These are phyloP conservation scores for Emydura subglobosa DNA, from an alignment of 2,113 vertebrate species.

Conservation along the genomic window DNA sequence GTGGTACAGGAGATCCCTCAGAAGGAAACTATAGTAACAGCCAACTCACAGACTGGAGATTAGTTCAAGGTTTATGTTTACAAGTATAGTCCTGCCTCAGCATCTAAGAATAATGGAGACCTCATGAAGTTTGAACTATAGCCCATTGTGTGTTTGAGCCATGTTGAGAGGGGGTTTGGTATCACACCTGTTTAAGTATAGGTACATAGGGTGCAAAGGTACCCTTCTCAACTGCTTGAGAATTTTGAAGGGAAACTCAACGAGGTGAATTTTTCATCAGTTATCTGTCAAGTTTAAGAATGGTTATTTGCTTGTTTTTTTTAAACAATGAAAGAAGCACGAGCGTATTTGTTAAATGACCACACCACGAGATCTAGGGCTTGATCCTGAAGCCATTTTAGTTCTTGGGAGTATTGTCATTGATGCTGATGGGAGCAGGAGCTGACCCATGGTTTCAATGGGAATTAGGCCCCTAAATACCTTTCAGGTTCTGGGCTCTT, in stretches of 20 bases:
- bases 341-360: background rate
- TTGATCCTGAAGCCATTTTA: background rate
- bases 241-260: background rate
- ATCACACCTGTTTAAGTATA: background rate
- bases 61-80: background rate
- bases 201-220: background rate
- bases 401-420: conserved; percentile 9
- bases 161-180: rapidly evolving
- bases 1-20: background rate
- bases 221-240: background rate
- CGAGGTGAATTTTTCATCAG: background rate
- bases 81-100: background rate
- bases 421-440: conserved; percentile 7
- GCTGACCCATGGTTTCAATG: background rate
- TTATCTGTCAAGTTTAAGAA: background rate
- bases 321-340: background rate
- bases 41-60: background rate
- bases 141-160: background rate
- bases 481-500: background rate
- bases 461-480: no score
- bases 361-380: background rate
- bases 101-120: background rate
- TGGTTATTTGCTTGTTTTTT: rapidly evolving
- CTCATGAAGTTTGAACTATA: background rate
- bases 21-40: background rate